A percentile compares a stretch with the other conserved stretches of the same genome.
Evolutionary conservation across 1,140 invertebrate genomes (phyloP).

Genomic region (Drosophila ananassae): DNA sequence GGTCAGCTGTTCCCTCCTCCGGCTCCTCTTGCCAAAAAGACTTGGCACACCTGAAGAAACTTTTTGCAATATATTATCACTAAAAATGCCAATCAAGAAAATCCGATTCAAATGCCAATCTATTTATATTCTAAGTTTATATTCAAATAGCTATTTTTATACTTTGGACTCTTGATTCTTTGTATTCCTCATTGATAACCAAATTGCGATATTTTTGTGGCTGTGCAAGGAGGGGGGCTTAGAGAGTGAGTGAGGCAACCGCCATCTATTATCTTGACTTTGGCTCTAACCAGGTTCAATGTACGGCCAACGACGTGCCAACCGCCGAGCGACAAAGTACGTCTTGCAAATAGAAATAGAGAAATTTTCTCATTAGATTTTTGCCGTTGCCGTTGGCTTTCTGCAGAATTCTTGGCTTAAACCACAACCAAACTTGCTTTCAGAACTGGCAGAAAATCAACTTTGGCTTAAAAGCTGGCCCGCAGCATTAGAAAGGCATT

Average conservation of each 20-base stretch:
- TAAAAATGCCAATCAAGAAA: background rate
- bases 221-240: background rate
- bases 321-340: slow-evolving; percentile 34
- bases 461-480: slow-evolving; percentile 3
- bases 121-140: background rate
- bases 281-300: slow-evolving; percentile 69
- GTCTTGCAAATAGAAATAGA: slow-evolving; percentile 68
- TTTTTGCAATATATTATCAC: background rate
- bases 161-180: background rate
- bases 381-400: slow-evolving; percentile 23
- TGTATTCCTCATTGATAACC: background rate
- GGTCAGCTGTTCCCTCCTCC: slow-evolving; percentile 61
- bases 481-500: slow-evolving; percentile 56
- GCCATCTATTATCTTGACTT: slow-evolving; percentile 55
- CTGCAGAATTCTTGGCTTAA: slow-evolving; percentile 25
- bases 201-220: background rate
- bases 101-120: background rate
- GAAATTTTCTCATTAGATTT: slow-evolving; percentile 80
- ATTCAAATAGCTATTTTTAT: background rate
- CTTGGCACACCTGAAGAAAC: background rate
- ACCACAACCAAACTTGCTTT: slow-evolving; percentile 59
- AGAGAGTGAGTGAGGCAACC: slow-evolving; percentile 15
- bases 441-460: slow-evolving; percentile 35
- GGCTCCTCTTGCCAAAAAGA: slow-evolving; percentile 23
- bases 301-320: slow-evolving; percentile 68